A percentile compares a stretch with the other conserved stretches of the same genome.
phyloP scores from a whole-genome alignment of 2,113 vertebrate species.

The Chloebia gouldiae region DNA sequence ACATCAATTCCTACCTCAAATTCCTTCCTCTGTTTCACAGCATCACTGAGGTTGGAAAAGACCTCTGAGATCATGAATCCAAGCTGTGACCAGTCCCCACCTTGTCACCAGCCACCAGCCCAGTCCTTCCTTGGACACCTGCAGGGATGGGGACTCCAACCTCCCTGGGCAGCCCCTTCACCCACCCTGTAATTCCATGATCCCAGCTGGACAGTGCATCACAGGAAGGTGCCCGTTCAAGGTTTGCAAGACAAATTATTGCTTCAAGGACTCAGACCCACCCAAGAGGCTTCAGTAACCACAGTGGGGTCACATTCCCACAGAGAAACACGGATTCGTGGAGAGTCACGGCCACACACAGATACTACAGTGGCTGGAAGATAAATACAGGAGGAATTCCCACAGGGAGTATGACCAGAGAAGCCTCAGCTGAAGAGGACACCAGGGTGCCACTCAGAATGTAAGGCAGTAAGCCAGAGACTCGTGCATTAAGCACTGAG shows the following conservation, averaged over 20 bases:
- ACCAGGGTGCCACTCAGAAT: neutral
- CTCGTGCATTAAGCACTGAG: neutral
- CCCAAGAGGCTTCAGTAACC: neutral
- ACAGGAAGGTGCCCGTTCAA: neutral
- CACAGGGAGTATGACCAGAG: neutral
- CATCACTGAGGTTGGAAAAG: neutral
- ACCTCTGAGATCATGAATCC: neutral
- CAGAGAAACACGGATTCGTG: neutral
- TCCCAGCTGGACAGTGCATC: neutral
- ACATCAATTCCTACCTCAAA: neutral
- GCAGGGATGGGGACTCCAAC: neutral
- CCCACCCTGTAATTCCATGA: rapidly evolving
- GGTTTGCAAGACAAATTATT: neutral
- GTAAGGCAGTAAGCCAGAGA: neutral
- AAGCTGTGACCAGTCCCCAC: neutral
- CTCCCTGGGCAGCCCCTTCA: neutral
- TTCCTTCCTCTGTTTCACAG: neutral
- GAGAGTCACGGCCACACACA: neutral
- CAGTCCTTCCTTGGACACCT: neutral
- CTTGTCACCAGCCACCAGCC: neutral
- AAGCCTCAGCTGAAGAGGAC: neutral
- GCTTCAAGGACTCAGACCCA: neutral
- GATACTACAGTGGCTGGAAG: neutral
- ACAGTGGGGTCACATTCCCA: rapidly evolving
- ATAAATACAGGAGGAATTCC: neutral